Evolutionary conservation across 2,797 vertebrate genomes (phyloP), one percentile per base, ranked within the genome.

Genomic region (Oreochromis mossambicus): DNA sequence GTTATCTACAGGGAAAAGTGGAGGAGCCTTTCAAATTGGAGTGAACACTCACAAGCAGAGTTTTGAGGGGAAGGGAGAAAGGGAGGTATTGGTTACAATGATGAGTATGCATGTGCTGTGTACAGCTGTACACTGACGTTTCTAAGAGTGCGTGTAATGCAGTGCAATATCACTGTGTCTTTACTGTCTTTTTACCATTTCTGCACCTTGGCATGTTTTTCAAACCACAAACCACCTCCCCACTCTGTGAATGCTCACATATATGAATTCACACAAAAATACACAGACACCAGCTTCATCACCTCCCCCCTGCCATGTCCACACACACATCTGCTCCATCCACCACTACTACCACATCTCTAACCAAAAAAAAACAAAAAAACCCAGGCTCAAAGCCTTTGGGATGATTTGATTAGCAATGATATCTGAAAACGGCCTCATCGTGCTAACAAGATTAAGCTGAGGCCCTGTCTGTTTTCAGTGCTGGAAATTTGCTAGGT

Each of bases 381-480:
- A 66, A 91, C 80, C 86, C 77, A 29, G 56, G 92, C 95, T 94
- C 92, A 95, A 95, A 95, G 97, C 96, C 96, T 97, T 94, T 90
- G 94, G 96, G 97, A 97, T 97, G 96, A 97, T 97, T 97, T 96
- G 95, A 96, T 97, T 97, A 97, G 96, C 97, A 93, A 96, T 95
- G 96, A 97, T 97, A 97, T 97, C 96, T 97, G 96, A 97, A 98
- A 98, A 97, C 95, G 95, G 95, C 96, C 97, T 97, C 96, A 92
- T 97, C 94, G 95, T 95, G 96, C 97, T 97, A 97, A 98, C 94
- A 95, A 97, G 97, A 98, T 98, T 97, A 97, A 95, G 95, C 94
- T 89, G 94, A 97, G 96, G 96, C 96, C 96, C 88, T 95, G 96
- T 97, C 96, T 97, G 95, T 95, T 95, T 96, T 95, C 96, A 95